Evolutionary conservation across 2,888 invertebrate genomes (phyloP).

Genomic region (Cyclophora punctaria): DNA sequence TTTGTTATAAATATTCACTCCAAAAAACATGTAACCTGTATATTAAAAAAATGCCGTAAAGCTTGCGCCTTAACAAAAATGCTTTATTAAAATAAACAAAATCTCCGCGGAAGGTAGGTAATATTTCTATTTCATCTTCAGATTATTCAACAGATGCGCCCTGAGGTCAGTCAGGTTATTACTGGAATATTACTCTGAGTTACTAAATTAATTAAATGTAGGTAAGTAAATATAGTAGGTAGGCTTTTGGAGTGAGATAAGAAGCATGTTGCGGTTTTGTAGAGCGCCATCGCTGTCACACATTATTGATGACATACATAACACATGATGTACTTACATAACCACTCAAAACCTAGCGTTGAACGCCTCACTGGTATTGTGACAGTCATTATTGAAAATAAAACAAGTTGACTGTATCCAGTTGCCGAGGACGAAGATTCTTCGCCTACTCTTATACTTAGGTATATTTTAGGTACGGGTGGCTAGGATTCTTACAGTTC

Average conservation of each 20-base stretch:
- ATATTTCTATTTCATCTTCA: slow-evolving; percentile 37
- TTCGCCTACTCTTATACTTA: no score
- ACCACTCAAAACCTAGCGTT: no score
- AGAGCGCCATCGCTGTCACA: no score
- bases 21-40: background rate
- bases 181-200: background rate
- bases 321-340: no score
- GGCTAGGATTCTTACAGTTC: no score
- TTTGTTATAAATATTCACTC: background rate
- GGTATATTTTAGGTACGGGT: no score
- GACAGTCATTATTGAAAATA: no score
- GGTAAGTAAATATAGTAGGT: background rate
- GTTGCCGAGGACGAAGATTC: no score
- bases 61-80: slow-evolving; percentile 14
- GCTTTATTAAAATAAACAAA: slow-evolving; percentile 38
- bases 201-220: background rate
- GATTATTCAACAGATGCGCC: slow-evolving; percentile 51
- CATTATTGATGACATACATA: no score
- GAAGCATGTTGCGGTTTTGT: no score
- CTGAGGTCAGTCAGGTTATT: slow-evolving; percentile 10
- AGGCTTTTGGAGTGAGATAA: background rate
- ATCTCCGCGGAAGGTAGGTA: slow-evolving; percentile 30
- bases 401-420: no score
- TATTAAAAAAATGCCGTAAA: background rate
- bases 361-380: no score